A percentile compares a stretch with the other conserved stretches of the same genome.
Evolutionary conservation across 2,113 vertebrate genomes (phyloP).

Genomic region (Corapipo altera): DNA sequence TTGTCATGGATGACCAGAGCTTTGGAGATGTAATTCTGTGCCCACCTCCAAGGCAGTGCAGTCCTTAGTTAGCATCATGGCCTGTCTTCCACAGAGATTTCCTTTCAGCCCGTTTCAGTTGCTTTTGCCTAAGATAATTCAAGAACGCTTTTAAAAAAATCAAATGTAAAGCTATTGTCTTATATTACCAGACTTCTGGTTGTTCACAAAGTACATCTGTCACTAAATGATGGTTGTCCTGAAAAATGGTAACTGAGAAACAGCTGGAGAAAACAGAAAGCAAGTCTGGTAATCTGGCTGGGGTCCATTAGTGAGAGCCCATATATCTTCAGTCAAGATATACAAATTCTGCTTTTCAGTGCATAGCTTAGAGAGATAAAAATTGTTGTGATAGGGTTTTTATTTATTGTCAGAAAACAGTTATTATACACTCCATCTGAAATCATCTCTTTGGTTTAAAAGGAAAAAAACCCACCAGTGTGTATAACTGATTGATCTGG

Average conservation of each 20-base stretch:
- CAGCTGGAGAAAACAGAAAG: background rate
- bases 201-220: background rate
- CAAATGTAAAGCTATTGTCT: background rate
- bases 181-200: background rate
- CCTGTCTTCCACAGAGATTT: background rate
- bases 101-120: background rate
- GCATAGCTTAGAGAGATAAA: background rate
- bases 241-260: constrained; percentile 5
- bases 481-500: background rate
- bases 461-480: background rate
- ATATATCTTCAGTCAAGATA: constrained; percentile 33
- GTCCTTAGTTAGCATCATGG: background rate
- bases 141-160: background rate
- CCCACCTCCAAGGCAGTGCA: background rate
- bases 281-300: background rate
- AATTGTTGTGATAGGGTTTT: background rate
- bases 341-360: constrained; percentile 6
- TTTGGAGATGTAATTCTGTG: background rate
- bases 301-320: constrained; percentile 5
- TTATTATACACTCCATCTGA: background rate
- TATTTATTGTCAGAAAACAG: constrained; percentile 42
- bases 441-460: background rate
- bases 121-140: background rate
- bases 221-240: background rate
- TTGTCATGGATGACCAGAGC: background rate